Percentiles rank a stretch among this genome's conserved stretches.
Evolutionary conservation across 2,113 vertebrate species (phyloP).

Genomic region (Trochalopteron elliotii): DNA sequence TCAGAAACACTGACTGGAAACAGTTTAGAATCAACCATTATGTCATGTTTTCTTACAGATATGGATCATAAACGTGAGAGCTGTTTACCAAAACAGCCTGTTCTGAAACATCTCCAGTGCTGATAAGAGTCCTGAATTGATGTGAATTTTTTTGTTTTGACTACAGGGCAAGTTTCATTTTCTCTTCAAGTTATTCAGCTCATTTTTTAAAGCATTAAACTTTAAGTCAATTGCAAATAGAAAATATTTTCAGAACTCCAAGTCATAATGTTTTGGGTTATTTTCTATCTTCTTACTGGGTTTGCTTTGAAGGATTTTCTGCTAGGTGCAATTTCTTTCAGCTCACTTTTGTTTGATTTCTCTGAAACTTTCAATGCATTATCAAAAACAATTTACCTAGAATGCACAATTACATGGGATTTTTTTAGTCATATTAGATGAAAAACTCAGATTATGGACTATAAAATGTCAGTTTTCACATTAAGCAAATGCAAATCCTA

Average conservation of each 20-base stretch:
- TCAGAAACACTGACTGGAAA: neutral
- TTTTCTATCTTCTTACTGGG: neutral
- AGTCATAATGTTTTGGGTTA: neutral
- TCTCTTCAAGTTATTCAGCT: neutral
- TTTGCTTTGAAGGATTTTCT: neutral
- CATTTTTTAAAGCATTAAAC: neutral
- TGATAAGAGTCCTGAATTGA: neutral
- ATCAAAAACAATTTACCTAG: neutral
- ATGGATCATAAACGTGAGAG: rapidly evolving
- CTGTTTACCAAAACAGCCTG: neutral
- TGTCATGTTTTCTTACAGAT: neutral
- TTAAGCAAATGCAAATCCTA: neutral
- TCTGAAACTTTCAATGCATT: neutral
- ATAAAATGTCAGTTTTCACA: neutral
- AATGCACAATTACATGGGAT: rapidly evolving
- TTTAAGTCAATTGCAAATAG: neutral
- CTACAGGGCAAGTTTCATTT: neutral
- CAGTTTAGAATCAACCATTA: neutral
- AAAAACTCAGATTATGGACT: neutral
- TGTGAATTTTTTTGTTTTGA: neutral
- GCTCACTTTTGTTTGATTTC: neutral
- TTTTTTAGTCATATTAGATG: neutral
- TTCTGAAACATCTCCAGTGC: neutral
- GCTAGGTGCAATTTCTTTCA: neutral
- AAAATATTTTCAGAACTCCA: neutral